Evolutionary conservation across 2,888 invertebrate species (phyloP).

Genomic region (Phortica okadai): DNA sequence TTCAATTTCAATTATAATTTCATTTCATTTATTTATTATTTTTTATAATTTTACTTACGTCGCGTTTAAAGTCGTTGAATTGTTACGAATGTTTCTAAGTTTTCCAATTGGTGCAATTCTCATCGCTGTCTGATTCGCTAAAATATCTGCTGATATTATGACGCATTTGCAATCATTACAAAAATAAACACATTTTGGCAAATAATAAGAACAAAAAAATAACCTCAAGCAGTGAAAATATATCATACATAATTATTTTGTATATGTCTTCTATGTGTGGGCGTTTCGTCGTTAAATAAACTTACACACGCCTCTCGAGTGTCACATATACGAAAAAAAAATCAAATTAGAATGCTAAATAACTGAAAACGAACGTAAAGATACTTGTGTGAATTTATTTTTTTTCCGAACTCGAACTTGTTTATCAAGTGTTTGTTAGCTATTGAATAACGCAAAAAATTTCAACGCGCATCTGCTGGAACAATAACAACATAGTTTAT

Average conservation of each 20-base stretch:
- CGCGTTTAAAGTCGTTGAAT: neutral
- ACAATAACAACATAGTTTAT: too few relatives aligned
- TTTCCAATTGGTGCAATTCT: constrained; percentile 22
- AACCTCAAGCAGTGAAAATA: neutral
- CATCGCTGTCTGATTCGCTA: neutral
- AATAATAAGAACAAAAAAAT: neutral
- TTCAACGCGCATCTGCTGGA: too few relatives aligned
- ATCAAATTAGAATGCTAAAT: too few relatives aligned
- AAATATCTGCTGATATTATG: neutral
- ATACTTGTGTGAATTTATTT: too few relatives aligned
- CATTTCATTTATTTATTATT: constrained; percentile 10
- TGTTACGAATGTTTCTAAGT: neutral
- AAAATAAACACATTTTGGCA: constrained; percentile 11
- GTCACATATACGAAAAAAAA: neutral
- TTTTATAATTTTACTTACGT: neutral
- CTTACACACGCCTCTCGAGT: neutral
- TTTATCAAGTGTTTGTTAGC: constrained; percentile 6
- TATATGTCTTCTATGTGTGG: neutral
- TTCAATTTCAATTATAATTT: neutral
- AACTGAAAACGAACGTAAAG: too few relatives aligned
- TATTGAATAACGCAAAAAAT: too few relatives aligned
- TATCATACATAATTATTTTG: neutral
- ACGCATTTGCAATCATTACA: neutral
- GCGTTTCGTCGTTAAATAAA: neutral
- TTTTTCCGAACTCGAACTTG: too few relatives aligned